These are phyloP conservation scores for Timema cristinae DNA, from an alignment of 2,888 invertebrate genomes.

Conservation along the genomic window DNA sequence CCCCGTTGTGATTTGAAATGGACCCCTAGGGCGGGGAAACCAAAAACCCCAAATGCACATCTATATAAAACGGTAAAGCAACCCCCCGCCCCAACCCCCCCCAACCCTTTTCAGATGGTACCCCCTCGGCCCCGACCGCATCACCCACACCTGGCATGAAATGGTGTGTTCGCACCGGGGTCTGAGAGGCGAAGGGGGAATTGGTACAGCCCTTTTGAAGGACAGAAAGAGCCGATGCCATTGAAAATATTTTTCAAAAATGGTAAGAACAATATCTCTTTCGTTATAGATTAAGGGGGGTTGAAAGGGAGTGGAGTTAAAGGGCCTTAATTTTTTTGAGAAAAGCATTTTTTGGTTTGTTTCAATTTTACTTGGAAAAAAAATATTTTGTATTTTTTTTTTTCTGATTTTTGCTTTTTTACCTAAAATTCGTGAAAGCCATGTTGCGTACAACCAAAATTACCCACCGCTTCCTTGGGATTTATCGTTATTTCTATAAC, in stretches of 20 bases:
- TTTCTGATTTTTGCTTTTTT: no score
- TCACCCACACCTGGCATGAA: slow-evolving; percentile 75
- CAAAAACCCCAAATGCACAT: background rate
- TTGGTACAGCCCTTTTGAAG: slow-evolving; percentile 16
- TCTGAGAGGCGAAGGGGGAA: slow-evolving; percentile 45
- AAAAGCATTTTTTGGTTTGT: no score
- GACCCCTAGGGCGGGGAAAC: background rate
- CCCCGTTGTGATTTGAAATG: background rate
- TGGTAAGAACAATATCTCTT: slow-evolving; percentile 48
- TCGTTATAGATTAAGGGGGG: background rate
- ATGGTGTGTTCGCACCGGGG: slow-evolving; percentile 65
- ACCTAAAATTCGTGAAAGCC: no score
- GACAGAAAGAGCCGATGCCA: slow-evolving; percentile 36
- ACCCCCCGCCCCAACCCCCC: background rate
- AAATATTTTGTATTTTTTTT: no score
- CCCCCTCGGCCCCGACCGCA: slow-evolving; percentile 32
- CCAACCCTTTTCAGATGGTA: background rate
- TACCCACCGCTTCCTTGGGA: no score
- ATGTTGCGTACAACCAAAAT: no score
- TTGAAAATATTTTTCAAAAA: slow-evolving; percentile 70
- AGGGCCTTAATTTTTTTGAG: no score
- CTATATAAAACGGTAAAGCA: background rate
- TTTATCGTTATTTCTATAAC: no score
- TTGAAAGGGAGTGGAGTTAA: no score
- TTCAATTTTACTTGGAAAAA: no score